Percentiles rank a stretch among this genome's conserved stretches.
phyloP scores from a whole-genome alignment of 2,888 invertebrate genomes.

The Microctonus brassicae region DNA sequence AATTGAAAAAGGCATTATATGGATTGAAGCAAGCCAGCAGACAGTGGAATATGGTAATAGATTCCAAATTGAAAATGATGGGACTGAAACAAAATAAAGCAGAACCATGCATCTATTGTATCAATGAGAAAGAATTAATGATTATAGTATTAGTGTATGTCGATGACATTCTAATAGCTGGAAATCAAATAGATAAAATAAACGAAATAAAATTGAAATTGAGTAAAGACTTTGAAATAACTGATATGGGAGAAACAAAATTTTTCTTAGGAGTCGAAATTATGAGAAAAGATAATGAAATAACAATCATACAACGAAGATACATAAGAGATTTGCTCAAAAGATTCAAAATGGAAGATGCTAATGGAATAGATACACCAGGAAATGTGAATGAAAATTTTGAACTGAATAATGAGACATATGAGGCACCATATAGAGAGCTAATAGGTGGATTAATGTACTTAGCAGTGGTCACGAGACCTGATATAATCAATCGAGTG shows the following conservation, averaged over 20 bases:
- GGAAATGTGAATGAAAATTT: neutral
- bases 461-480: slow-evolving; percentile 14
- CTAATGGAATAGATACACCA: slow-evolving; percentile 28
- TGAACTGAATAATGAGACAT: neutral
- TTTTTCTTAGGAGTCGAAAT: slow-evolving; percentile 52
- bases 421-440: slow-evolving; percentile 12
- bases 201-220: slow-evolving; percentile 15
- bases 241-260: slow-evolving; percentile 36
- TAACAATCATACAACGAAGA: slow-evolving; percentile 39
- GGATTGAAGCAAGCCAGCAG: neutral
- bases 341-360: slow-evolving; percentile 49
- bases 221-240: slow-evolving; percentile 36
- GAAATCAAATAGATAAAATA: slow-evolving; percentile 7
- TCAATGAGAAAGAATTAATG: slow-evolving; percentile 24
- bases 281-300: neutral
- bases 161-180: slow-evolving; percentile 33
- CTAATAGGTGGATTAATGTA: slow-evolving; percentile 27
- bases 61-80: neutral
- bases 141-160: slow-evolving; percentile 42
- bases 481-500: slow-evolving; percentile 6
- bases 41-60: neutral
- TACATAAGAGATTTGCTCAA: slow-evolving; percentile 48
- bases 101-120: slow-evolving; percentile 34
- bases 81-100: neutral
- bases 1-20: neutral